These are phyloP conservation scores for Hypotaenidia okinawae DNA, from an alignment of 2,797 vertebrate genomes.

Conservation along the genomic window DNA sequence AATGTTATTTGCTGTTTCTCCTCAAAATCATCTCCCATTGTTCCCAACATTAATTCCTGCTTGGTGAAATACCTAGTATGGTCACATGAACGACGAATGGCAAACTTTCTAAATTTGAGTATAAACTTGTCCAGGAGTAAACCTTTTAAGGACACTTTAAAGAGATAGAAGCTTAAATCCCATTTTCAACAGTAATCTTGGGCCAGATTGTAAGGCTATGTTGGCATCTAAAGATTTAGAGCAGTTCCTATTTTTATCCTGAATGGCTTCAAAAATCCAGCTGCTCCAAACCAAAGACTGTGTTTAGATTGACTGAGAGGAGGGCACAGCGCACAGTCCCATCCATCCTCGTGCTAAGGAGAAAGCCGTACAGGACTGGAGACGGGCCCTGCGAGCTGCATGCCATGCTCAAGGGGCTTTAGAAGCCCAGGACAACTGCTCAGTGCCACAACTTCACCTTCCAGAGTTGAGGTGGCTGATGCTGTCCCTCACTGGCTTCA, in stretches of 20 bases:
- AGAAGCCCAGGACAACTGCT: not conserved
- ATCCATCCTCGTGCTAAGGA: not conserved
- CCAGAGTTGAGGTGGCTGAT: not conserved
- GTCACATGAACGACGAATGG: not conserved
- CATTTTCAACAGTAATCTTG: not conserved
- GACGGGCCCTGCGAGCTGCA: not conserved
- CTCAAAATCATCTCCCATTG: slow-evolving; percentile 1
- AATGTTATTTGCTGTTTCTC: not conserved
- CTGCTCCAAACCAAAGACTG: not conserved
- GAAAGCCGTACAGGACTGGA: not conserved
- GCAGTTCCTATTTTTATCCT: not conserved
- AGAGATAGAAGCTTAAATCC: not conserved
- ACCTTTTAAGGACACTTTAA: slow-evolving; percentile 36
- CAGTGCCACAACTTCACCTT: not conserved
- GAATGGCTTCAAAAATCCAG: not conserved
- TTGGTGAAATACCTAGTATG: slow-evolving; percentile 34
- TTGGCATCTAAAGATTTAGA: slow-evolving; percentile 13
- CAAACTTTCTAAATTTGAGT: slow-evolving; percentile 8
- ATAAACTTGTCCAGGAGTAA: slow-evolving; percentile 22
- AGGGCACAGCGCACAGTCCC: not conserved
- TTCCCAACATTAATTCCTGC: not conserved
- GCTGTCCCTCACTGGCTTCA: not conserved
- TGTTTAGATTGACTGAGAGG: not conserved
- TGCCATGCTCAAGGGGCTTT: rapidly evolving
- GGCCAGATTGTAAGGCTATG: not conserved